Evolutionary conservation across 37 sponge, comb jelly and placozoan species (phyloP), one percentile per base, ranked within the genome.

Genomic region (Tethya wilhelma): DNA sequence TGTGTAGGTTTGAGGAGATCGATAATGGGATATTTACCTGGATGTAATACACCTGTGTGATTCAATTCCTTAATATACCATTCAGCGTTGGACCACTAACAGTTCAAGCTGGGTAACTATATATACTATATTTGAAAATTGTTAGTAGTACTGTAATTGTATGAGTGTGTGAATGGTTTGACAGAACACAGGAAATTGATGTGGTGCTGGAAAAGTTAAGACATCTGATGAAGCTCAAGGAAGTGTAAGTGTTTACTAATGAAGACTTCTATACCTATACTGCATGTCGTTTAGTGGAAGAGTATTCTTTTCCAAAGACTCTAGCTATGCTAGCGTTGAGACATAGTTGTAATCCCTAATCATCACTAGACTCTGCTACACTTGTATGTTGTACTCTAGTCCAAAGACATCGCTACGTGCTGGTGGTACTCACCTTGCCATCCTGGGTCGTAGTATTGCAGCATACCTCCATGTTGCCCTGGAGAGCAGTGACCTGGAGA

Each of bases 371-470:
- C n/a, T n/a, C n/a, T n/a, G n/a, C n/a, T n/a, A n/a, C n/a, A n/a
- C n/a, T n/a, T n/a, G n/a, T n/a, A n/a, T n/a, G n/a, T n/a, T n/a
- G n/a, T n/a, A 8, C 31, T 5, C 38, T 60, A 91, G 92, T 22
- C 80, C 84, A 2, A 87, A 84, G 69, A 70, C 86, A 0, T 87
- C 93, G 1, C 65, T 84, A 44, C 81, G 89, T 58, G 89, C 93
- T 33, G 93, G 93, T 20, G 93, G 93, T 0, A 93, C 93, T 33
- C 94, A 93, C 44, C 71, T 93, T 7, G 71, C 90, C 9, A 76
- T 93, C 34, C 67, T 93, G 42, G 90, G 91, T 25, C 79, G 87
- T 6, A 72, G 84, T 36, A 53, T 93, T 39, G 84, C 76, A 6
- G 53, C 80, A 17, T 90, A 93, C 42, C 84, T 93, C 56, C 42